A percentile compares a stretch with the other conserved stretches of the same genome.
These are phyloP conservation scores for Drosophila kuntzei DNA, from an alignment of 2,888 invertebrate genomes.

Conservation along the genomic window DNA sequence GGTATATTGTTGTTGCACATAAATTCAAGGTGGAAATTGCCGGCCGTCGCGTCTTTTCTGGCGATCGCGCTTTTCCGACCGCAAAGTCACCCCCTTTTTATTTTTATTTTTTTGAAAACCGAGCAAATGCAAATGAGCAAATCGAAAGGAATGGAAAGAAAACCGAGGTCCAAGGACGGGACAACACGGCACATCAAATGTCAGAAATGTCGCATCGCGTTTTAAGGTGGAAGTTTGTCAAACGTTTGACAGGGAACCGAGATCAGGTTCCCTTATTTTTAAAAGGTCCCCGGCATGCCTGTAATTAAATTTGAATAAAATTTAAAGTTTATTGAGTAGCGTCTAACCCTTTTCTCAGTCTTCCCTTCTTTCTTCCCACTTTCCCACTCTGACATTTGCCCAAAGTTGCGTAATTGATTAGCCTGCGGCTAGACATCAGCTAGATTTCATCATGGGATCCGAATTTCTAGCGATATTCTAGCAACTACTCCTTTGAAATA, in stretches of 20 bases:
- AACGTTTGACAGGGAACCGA: constrained; percentile 66
- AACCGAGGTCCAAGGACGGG: constrained; percentile 21
- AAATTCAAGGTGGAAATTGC: constrained; percentile 27
- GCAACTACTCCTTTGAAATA: no score
- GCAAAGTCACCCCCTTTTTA: constrained; percentile 20
- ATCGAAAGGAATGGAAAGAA: constrained; percentile 13
- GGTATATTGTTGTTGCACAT: constrained; percentile 32
- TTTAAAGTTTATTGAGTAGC: constrained; percentile 57
- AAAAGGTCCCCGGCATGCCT: constrained; percentile 36
- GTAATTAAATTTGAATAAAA: constrained; percentile 79
- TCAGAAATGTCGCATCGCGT: constrained; percentile 16
- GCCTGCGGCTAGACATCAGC: constrained; percentile 27
- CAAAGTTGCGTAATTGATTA: constrained; percentile 69
- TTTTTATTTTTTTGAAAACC: no score
- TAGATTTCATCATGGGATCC: constrained; percentile 21
- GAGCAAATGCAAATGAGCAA: constrained; percentile 11
- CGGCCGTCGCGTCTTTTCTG: constrained; percentile 1
- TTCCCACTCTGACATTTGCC: constrained; percentile 21
- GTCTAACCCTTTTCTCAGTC: constrained; percentile 16
- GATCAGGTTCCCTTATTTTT: constrained; percentile 62
- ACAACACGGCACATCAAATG: constrained; percentile 27
- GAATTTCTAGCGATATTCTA: neutral
- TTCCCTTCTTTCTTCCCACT: neutral
- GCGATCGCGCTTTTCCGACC: constrained; percentile 24
- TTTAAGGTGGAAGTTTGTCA: constrained; percentile 56